Conservation (phyloP, 2,888 invertebrate species). For the Himalopsyche japonica region DNA sequence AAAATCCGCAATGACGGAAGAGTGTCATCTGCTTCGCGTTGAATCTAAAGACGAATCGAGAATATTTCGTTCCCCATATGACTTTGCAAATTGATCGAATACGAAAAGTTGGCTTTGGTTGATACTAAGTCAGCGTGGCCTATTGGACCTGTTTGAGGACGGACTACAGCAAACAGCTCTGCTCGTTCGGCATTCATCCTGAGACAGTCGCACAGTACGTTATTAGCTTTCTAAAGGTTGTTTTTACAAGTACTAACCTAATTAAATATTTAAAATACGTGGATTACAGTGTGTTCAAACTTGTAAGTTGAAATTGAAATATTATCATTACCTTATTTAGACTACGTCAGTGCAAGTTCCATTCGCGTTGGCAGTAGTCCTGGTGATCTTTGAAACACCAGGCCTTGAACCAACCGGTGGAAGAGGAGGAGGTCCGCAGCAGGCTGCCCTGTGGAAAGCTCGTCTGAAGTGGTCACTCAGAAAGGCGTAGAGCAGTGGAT, state of each 20-base stretch:
- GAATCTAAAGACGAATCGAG: no score
- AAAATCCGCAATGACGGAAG: no score
- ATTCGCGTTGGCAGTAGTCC: conserved; percentile 70
- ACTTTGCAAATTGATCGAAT: no score
- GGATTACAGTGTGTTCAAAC: no score
- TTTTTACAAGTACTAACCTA: no score
- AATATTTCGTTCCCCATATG: no score
- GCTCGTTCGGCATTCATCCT: no score
- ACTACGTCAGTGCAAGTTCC: conserved; percentile 62
- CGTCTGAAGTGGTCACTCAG: conserved; percentile 92
- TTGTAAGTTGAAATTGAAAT: no score
- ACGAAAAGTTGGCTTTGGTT: not conserved
- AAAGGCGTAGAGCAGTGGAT: conserved; percentile 93
- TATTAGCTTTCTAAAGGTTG: no score
- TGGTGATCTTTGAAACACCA: conserved; percentile 68
- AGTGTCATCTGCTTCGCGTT: no score
- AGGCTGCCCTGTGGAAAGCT: conserved; percentile 70
- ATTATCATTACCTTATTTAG: conserved; percentile 41
- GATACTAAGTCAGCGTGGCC: not conserved
- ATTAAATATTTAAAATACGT: no score
- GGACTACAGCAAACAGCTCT: not conserved
- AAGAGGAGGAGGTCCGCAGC: conserved; percentile 36
- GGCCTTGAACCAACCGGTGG: conserved; percentile 49
- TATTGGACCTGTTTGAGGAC: not conserved
- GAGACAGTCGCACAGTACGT: no score